Base-by-base conservation (phyloP, 2,113 vertebrate species). In the Rhinoderma darwinii region DNA sequence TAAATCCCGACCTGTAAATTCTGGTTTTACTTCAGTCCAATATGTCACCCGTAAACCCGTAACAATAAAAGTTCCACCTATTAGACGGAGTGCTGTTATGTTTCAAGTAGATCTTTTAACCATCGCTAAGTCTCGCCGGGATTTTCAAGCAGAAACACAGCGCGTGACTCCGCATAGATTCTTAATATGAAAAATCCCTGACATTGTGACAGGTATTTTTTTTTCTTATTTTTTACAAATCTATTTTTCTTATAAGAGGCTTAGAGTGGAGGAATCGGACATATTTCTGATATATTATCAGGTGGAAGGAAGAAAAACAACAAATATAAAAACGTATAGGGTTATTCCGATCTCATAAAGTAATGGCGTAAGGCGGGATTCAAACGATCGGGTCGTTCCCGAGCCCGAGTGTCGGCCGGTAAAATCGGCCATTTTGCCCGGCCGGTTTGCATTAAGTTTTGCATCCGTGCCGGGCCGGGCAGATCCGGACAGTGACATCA, bases 211-310 rank as follows among this genome's bases (percentile, higher is more conserved):
- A 7, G 22, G 61, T 43, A 17, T 44, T 25, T 54, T 54, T 56
- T 79, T 77, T 76, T 27, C 2, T 25, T 27, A 2, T 70, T 70
- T 41, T 72, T 37, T 35, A 22, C 17, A 72, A 39, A 50, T 59
- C 18, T 30, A 18, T 76, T 54, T 61, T 74, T 75, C 56, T 86
- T 56, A 59, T 18, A 72, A 61, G 37, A 80, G 59, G 68, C 77
- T 82, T 59, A 75, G 35, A 77, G 83, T 43, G n/a, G 11, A 56
- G 44, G 79, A 88, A 91, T 91, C 89, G 89, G 90, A 75, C 89
- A 75, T 88, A 86, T 90, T 89, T 90, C 91, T 89, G 15, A 39
- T 68, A 83, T 89, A 87, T 89, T 84, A 89, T 90, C 83, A 89
- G 89, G 88, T 83, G 88, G 90, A 88, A 79, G 47, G 70, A 72